Percentiles rank a stretch among this genome's conserved stretches.
phyloP scores from a whole-genome alignment of 1,140 invertebrate genomes.

The Paralvinella palmiformis region DNA sequence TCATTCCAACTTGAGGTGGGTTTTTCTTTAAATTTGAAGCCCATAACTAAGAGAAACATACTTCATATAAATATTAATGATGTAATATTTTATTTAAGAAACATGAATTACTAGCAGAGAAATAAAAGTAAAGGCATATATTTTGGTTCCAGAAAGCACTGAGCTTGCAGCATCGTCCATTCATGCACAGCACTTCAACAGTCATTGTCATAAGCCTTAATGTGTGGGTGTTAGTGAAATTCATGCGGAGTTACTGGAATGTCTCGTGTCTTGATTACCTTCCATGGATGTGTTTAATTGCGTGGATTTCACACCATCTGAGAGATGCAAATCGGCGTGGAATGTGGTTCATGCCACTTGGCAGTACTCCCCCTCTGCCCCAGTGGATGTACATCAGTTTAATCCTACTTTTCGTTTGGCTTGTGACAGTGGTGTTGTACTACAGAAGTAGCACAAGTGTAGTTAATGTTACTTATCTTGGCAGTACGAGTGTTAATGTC shows the following conservation, averaged over 20 bases:
- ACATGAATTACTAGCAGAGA: background rate
- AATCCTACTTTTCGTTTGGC: background rate
- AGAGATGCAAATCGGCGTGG: constrained; percentile 36
- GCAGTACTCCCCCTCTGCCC: constrained; percentile 29
- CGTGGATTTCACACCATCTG: constrained; percentile 39
- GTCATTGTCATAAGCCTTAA: constrained; percentile 23
- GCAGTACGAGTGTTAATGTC: no score
- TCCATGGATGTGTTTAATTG: constrained; percentile 27
- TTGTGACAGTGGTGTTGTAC: no score
- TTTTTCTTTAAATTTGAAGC: background rate
- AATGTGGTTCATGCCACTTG: constrained; percentile 36
- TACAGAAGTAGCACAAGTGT: no score
- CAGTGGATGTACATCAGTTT: constrained; percentile 22
- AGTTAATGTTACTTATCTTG: no score
- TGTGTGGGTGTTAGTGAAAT: constrained; percentile 5
- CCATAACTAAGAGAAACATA: no score
- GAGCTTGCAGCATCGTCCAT: constrained; percentile 28
- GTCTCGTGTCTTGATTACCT: background rate
- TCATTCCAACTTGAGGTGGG: constrained; percentile 26
- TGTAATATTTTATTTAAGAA: background rate
- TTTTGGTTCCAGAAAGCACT: constrained; percentile 29
- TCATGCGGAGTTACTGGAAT: constrained; percentile 12
- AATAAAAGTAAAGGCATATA: no score
- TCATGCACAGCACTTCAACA: constrained; percentile 35
- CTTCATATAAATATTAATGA: background rate